Evolutionary conservation across 2,113 vertebrate species (phyloP).

Genomic region (Platycercus adscitus): DNA sequence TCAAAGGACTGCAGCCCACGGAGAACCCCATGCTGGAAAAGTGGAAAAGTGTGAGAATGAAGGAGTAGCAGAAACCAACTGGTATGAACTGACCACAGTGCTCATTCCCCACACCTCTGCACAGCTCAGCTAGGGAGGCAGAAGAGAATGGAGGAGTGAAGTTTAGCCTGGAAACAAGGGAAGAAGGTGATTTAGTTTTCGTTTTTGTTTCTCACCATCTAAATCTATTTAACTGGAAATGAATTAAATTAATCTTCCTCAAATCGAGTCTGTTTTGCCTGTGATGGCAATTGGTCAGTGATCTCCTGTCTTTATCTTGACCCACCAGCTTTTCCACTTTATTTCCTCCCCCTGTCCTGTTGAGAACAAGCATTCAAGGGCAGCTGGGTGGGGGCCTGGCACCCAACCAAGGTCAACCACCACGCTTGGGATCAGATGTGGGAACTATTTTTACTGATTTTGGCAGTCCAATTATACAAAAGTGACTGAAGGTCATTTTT

Average conservation of each 20-base stretch:
- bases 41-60: background rate
- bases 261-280: fast-evolving
- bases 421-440: background rate
- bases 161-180: background rate
- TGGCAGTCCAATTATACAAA: background rate
- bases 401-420: background rate
- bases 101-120: background rate
- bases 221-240: background rate
- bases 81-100: background rate
- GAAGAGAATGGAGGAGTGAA: background rate
- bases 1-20: background rate
- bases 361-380: background rate
- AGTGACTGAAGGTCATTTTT: background rate
- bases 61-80: background rate
- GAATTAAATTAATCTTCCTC: background rate
- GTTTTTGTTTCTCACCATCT: background rate
- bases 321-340: background rate
- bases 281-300: background rate
- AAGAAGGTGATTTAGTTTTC: background rate
- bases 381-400: background rate
- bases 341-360: background rate
- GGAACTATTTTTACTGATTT: background rate
- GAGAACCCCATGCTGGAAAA: background rate
- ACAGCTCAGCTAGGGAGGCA: fast-evolving
- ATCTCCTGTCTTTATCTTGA: background rate